These are phyloP conservation scores for Pseudotriccus pelzelni DNA, from an alignment of 2,797 vertebrate species.

Conservation along the genomic window DNA sequence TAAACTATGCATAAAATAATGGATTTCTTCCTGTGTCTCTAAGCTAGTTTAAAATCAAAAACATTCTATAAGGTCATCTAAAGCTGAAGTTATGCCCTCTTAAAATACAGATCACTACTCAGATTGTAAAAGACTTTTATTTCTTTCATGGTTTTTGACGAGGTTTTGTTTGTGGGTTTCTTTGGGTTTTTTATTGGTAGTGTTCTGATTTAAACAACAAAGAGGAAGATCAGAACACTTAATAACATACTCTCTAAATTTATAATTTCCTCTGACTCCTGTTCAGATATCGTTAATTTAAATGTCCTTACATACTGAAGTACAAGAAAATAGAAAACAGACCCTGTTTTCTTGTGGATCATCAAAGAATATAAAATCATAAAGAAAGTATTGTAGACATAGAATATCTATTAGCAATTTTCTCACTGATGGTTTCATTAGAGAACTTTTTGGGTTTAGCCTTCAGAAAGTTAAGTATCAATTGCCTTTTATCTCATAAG, in stretches of 20 bases:
- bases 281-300: neutral
- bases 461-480: neutral
- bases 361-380: neutral
- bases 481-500: neutral
- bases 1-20: slow-evolving; percentile 36
- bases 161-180: neutral
- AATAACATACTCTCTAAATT: neutral
- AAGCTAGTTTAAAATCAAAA: neutral
- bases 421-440: neutral
- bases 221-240: neutral
- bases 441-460: neutral
- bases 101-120: neutral
- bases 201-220: neutral
- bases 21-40: neutral
- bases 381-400: neutral
- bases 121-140: neutral
- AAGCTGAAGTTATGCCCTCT: neutral
- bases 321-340: neutral
- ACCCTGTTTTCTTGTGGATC: neutral
- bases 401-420: neutral
- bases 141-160: neutral
- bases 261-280: neutral
- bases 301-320: neutral
- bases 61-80: neutral
- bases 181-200: neutral